Conservation (phyloP, 2,797 vertebrate genomes). For the Nothura maculosa region DNA sequence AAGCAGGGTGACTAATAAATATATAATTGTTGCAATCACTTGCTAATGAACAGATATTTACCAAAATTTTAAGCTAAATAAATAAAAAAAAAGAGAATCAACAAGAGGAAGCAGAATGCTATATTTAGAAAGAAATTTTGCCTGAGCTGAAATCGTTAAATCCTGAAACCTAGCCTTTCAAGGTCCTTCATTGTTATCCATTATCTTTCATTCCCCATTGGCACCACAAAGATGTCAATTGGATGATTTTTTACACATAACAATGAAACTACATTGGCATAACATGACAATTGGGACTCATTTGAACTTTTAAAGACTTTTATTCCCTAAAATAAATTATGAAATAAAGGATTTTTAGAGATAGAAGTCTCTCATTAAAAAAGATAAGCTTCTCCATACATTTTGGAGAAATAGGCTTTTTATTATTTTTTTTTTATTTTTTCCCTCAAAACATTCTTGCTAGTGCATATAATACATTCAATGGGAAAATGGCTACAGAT, state of each 20-base stretch:
- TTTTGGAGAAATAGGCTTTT: constrained; percentile 1
- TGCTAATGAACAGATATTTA: neutral
- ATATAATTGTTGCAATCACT: neutral
- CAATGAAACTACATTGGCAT: constrained; percentile 48
- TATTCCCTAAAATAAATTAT: constrained; percentile 60
- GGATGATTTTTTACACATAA: constrained; percentile 56
- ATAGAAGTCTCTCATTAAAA: constrained; percentile 25
- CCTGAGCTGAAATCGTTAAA: constrained; percentile 5
- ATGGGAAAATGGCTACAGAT: neutral
- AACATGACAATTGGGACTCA: constrained; percentile 57
- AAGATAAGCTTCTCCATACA: neutral
- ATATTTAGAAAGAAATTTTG: neutral
- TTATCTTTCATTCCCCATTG: constrained; percentile 49
- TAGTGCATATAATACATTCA: neutral
- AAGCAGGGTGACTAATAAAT: neutral
- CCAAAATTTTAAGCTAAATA: neutral
- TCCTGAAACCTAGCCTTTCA: constrained; percentile 45
- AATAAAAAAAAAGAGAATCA: neutral
- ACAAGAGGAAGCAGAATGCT: neutral
- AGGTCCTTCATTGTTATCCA: constrained; percentile 54
- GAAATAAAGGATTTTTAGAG: constrained; percentile 2
- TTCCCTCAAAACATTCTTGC: neutral
- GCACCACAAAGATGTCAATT: constrained; percentile 40
- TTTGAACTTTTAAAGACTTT: constrained; percentile 64
- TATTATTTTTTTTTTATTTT: neutral